phyloP scores from a whole-genome alignment of 2,888 invertebrate genomes.

The Platypus cylindrus region DNA sequence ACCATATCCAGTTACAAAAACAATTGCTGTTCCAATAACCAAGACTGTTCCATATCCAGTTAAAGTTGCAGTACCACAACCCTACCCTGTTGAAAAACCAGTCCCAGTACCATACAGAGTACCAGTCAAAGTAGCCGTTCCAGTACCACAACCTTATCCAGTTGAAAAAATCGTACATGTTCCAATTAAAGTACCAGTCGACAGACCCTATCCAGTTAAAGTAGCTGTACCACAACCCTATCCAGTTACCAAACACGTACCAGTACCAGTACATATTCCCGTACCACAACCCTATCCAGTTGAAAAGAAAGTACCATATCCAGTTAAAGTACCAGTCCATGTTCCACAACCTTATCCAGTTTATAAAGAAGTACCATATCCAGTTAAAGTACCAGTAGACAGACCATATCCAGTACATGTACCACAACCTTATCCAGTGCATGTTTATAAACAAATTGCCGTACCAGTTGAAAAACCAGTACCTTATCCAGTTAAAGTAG shows the following conservation, averaged over 20 bases:
- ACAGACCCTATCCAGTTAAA: slow-evolving; percentile 68
- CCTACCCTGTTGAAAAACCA: slow-evolving; percentile 61
- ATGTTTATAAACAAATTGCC: slow-evolving; percentile 53
- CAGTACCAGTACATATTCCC: slow-evolving; percentile 60
- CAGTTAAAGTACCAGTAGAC: slow-evolving; percentile 58
- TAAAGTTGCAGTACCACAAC: slow-evolving; percentile 49
- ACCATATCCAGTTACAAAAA: slow-evolving; percentile 51
- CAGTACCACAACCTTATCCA: slow-evolving; percentile 63
- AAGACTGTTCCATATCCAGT: slow-evolving; percentile 51
- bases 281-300: slow-evolving; percentile 69
- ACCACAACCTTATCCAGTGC: slow-evolving; percentile 53
- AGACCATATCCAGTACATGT: slow-evolving; percentile 58
- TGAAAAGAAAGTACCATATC: slow-evolving; percentile 59
- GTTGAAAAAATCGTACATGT: slow-evolving; percentile 66
- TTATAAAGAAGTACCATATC: slow-evolving; percentile 51
- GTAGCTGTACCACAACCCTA: slow-evolving; percentile 68
- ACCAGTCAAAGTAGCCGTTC: slow-evolving; percentile 66
- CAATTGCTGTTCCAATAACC: slow-evolving; percentile 51
- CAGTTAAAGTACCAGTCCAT: slow-evolving; percentile 63
- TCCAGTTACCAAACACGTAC: slow-evolving; percentile 65
- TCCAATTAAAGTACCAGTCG: slow-evolving; percentile 56
- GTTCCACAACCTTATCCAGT: slow-evolving; percentile 66
- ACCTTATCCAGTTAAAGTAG: slow-evolving; percentile 52
- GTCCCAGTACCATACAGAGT: slow-evolving; percentile 62
- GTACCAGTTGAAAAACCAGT: slow-evolving; percentile 58